phyloP scores from a whole-genome alignment of 1,140 invertebrate genomes.

The Drosophila mauritiana region DNA sequence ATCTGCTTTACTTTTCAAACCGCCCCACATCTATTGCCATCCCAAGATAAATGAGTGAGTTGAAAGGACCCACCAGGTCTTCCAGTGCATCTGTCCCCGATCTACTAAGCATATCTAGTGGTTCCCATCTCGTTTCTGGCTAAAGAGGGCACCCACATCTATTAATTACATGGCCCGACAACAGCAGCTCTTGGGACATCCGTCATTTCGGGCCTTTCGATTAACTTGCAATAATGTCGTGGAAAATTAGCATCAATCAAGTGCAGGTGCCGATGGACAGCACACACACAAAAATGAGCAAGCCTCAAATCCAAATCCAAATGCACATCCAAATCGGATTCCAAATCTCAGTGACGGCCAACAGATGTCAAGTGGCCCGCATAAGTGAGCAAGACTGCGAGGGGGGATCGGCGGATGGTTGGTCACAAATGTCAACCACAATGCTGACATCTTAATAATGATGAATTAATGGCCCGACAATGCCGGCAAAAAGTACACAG shows the following conservation, averaged over 20 bases:
- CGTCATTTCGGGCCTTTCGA: conserved; percentile 50
- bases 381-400: conserved; percentile 34
- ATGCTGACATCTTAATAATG: conserved; percentile 81
- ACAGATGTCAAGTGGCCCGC: conserved; percentile 82
- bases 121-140: conserved; percentile 33
- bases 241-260: conserved; percentile 79
- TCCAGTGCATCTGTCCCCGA: conserved; percentile 44
- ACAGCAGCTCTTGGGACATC: conserved; percentile 42
- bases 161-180: conserved; percentile 43
- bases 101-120: conserved; percentile 25
- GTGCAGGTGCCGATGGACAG: conserved; percentile 66
- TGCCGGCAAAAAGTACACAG: conserved; percentile 46
- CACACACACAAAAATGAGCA: conserved; percentile 23
- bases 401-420: conserved; percentile 22
- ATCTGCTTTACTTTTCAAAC: neutral
- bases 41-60: conserved; percentile 21
- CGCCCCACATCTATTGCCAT: neutral
- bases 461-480: conserved; percentile 81
- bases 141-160: conserved; percentile 65
- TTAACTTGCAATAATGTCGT: conserved; percentile 74
- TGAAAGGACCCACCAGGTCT: conserved; percentile 17
- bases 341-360: conserved; percentile 68
- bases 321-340: conserved; percentile 21
- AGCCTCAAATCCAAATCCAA: conserved; percentile 21
- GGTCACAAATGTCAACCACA: conserved; percentile 79